Base-by-base conservation (phyloP, 2,888 invertebrate species). In the Prenolepis imparis region DNA sequence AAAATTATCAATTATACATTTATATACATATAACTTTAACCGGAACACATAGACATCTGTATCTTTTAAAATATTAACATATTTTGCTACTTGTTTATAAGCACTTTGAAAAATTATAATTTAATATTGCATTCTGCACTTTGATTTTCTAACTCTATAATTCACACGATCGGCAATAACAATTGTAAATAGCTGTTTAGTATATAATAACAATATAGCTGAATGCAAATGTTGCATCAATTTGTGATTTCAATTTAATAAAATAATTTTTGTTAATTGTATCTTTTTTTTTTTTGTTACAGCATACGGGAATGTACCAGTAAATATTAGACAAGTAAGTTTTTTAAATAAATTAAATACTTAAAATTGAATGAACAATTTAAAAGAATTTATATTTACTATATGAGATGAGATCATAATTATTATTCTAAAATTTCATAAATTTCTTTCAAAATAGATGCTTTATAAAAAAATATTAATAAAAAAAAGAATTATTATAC, bases 231-330 rank as follows among this genome's bases (percentile, higher is more conserved):
- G 15, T 59, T 44, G 28, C 32, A 28, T 48, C 32, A 57, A 68
- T 11, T 61, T 70, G 28, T 61, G 15, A 28, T 21, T 0, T 70
- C 1, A 52, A 32, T 67, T 55, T 44, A 44, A 63, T 1, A 6
- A 15, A 39, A 39, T 52, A 52, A 72, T 67, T 28, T 41, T 39
- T 82, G 3, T 28, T 64, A 36, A 61, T 61, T 66, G n/a, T 28
- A 67, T 28, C 80, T 84, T 83, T 89, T 87, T 3, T n/a, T 28
- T 28, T 81, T 87, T 72, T 92, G 89, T 95, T 95, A 57, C 93
- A 95, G 95, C 94, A 36, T 95, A 95, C 85, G 95, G 95, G 87
- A 95, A 95, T 87, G 88, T 95, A 18, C 91, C 93, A 39, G 87
- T 94, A 61, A 93, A 91, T 67, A 78, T 92, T 36, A 93, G 94